Evolutionary conservation across 2,888 invertebrate genomes (phyloP), one percentile per base, ranked within the genome.

Genomic region (Mesorhabditis belari): DNA sequence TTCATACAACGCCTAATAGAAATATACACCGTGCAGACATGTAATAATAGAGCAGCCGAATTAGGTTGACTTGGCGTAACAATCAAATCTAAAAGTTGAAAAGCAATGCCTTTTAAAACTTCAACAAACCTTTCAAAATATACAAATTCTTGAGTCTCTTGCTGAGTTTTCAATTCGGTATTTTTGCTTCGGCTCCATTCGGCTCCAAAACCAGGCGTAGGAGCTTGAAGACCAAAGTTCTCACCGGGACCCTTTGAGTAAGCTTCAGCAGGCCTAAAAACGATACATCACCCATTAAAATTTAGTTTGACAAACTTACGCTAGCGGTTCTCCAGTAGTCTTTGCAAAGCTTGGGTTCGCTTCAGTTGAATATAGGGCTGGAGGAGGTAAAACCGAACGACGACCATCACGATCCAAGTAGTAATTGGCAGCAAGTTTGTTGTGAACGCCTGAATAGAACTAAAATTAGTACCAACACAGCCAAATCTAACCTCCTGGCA

Each of bases 401-500:
- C 94, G 87, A 0, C 85, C 90, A 84, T 95, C 94, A 61, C 68
- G 67, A 9, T 65, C 65, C 23, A 65, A 85, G 89, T 95, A 94
- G 81, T 92, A 91, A 82, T 93, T 92, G 54, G 86, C 87, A 17
- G 88, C 87, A 64, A 90, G 85, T 77, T 87, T 87, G 82, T 90
- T 89, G 28, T 88, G 85, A 2, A 89, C 88, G 9, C 44, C 44
- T 35, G n/a, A 35, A 35, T 17, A 2, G 44, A 35, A 35, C 1
- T n/a, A 17, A 35, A 35, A 35, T 12, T 17, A 35, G n/a, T 35
- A 35, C n/a, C n/a, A n/a, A n/a, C 44, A 35, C 44, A 9, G 44
- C n/a, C 12, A 9, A n/a, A 35, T 17, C 44, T 17, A 1, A 92
- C 94, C 65, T 87, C 89, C 23, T 91, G 94, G 78, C 19, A 78